Conservation (phyloP, 2,888 invertebrate genomes). For the Pristionchus maxplancki region DNA sequence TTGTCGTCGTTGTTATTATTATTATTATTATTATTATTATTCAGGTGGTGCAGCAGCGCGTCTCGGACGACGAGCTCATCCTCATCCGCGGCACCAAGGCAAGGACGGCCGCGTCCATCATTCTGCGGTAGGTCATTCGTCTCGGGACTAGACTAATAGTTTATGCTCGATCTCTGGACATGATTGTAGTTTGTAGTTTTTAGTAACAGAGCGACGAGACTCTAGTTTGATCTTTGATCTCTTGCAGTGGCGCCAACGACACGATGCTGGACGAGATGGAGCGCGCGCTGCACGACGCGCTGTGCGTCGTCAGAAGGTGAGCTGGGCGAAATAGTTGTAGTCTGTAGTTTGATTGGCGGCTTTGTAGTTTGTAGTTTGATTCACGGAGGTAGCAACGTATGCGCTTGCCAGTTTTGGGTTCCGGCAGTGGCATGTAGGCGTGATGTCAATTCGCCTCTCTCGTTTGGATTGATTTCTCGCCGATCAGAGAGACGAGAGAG, state of each 20-base stretch:
- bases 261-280: slow-evolving; percentile 99
- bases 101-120: slow-evolving; percentile 94
- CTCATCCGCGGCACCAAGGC: slow-evolving; percentile 91
- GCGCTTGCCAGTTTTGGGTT: too few species aligned
- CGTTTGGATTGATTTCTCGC: too few species aligned
- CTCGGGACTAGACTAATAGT: neutral
- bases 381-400: too few species aligned
- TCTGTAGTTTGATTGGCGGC: too few species aligned
- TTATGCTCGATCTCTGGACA: slow-evolving; percentile 18
- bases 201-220: too few species aligned
- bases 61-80: slow-evolving; percentile 98
- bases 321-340: too few species aligned
- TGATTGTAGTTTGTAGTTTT: neutral
- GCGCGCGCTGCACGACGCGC: slow-evolving; percentile 95
- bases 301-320: slow-evolving; percentile 90
- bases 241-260: slow-evolving; percentile 90
- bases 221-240: neutral
- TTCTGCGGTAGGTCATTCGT: slow-evolving; percentile 88
- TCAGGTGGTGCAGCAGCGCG: slow-evolving; percentile 87
- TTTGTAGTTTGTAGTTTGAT: too few species aligned
- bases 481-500: too few species aligned
- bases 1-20: too few species aligned
- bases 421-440: too few species aligned
- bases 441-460: too few species aligned
- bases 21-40: too few species aligned